Conservation (phyloP, 1,140 invertebrate species). For the Bactericera cockerelli region DNA sequence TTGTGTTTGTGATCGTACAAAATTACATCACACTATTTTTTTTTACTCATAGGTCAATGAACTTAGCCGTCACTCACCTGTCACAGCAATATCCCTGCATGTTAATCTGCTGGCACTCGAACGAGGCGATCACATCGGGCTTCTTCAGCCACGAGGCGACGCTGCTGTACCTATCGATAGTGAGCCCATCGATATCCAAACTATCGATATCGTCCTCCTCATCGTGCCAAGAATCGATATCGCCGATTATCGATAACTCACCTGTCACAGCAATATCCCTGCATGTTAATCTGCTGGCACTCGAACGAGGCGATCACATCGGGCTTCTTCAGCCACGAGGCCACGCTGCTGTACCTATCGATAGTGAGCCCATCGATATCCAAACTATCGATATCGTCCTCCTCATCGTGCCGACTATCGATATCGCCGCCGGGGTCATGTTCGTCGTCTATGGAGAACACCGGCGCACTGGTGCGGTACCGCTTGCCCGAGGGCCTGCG, state of each 20-base stretch:
- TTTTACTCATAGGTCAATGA: slow-evolving; percentile 12
- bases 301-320: slow-evolving; percentile 72
- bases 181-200: slow-evolving; percentile 34
- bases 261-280: slow-evolving; percentile 12
- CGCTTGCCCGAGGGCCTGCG: slow-evolving; percentile 45
- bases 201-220: slow-evolving; percentile 13
- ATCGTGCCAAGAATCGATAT: slow-evolving; percentile 80
- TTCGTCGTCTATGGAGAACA: slow-evolving; percentile 92
- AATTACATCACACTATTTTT: no score
- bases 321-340: slow-evolving; percentile 64
- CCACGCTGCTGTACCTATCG: slow-evolving; percentile 51
- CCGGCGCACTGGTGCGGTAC: slow-evolving; percentile 75
- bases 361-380: slow-evolving; percentile 20
- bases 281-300: slow-evolving; percentile 61
- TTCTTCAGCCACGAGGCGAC: slow-evolving; percentile 65
- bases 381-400: slow-evolving; percentile 44
- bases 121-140: slow-evolving; percentile 66
- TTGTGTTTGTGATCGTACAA: no score
- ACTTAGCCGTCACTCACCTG: slow-evolving; percentile 16
- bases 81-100: slow-evolving; percentile 10
- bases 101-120: slow-evolving; percentile 45
- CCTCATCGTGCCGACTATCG: slow-evolving; percentile 17
- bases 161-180: slow-evolving; percentile 48
- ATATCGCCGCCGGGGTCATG: slow-evolving; percentile 37
- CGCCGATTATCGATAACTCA: no score